Percentiles rank a stretch among this genome's conserved stretches.
phyloP scores from a whole-genome alignment of 2,113 vertebrate species.

The Laticauda laticaudata region DNA sequence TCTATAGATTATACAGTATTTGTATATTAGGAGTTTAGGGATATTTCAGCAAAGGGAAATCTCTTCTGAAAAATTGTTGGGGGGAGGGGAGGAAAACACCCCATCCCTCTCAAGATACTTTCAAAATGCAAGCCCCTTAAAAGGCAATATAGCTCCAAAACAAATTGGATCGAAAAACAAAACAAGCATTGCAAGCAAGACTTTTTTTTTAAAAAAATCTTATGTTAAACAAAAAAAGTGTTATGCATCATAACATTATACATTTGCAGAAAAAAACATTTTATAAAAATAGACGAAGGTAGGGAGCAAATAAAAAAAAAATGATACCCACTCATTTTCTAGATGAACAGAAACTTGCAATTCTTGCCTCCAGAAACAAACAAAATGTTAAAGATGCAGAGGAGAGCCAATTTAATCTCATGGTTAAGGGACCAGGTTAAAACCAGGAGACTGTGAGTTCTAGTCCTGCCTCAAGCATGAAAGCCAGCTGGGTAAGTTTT shows the following conservation, averaged over 20 bases:
- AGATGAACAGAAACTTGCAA: background rate
- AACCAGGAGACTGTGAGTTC: background rate
- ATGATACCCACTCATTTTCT: background rate
- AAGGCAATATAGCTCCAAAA: slow-evolving; percentile 67
- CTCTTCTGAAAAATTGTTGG: background rate
- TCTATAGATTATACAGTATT: background rate
- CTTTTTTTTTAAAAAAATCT: background rate
- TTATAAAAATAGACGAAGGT: slow-evolving; percentile 15
- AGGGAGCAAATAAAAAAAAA: background rate
- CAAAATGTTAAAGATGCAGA: background rate
- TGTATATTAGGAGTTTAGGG: background rate
- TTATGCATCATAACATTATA: background rate
- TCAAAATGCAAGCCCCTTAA: slow-evolving; percentile 55
- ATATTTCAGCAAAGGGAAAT: slow-evolving; percentile 8
- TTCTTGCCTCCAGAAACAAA: background rate
- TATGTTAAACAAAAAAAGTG: slow-evolving; percentile 8
- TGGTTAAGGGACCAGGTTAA: background rate
- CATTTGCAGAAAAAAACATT: background rate
- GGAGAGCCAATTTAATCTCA: background rate
- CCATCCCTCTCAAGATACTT: background rate
- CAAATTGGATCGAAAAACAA: slow-evolving; percentile 58
- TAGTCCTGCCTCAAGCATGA: background rate
- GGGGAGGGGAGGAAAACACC: background rate
- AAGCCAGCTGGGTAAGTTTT: background rate
- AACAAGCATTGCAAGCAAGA: slow-evolving; percentile 45